Conservation (phyloP, 2,888 invertebrate species). For the Homarus gammarus region DNA sequence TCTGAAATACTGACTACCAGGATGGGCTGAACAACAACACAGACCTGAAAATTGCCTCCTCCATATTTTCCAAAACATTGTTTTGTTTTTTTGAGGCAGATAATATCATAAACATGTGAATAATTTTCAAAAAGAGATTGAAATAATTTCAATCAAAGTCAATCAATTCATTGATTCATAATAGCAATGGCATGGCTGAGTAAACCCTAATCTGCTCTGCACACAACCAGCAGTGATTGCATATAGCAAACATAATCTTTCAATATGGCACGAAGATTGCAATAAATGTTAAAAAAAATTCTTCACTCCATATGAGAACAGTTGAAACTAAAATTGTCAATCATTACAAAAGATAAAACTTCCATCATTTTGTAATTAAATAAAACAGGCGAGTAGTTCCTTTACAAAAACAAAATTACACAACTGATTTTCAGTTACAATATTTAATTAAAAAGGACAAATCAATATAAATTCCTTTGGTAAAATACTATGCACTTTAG, state of each 20-base stretch:
- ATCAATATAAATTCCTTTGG: background rate
- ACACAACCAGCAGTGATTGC: conserved; percentile 43
- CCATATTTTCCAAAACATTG: background rate
- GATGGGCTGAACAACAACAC: conserved; percentile 44
- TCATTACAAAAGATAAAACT: conserved; percentile 8
- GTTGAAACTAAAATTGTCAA: background rate
- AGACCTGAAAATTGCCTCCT: conserved; percentile 21
- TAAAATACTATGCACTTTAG: conserved; percentile 3
- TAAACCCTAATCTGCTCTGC: conserved; percentile 13
- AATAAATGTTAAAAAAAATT: conserved; percentile 1
- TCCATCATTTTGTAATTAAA: background rate
- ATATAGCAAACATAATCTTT: conserved; percentile 12
- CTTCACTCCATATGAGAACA: background rate
- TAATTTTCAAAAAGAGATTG: conserved; percentile 8
- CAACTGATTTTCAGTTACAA: conserved; percentile 11
- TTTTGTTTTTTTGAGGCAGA: conserved; percentile 27
- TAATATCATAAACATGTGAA: conserved; percentile 35
- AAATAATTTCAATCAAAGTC: conserved; percentile 24
- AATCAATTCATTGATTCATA: conserved; percentile 21
- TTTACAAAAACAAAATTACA: background rate
- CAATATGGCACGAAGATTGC: conserved; percentile 49
- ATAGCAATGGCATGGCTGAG: conserved; percentile 21
- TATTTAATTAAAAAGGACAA: background rate
- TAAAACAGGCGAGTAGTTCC: background rate
- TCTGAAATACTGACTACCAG: conserved; percentile 62